phyloP scores from a whole-genome alignment of 2,797 vertebrate species.

The Ciconia nigra region DNA sequence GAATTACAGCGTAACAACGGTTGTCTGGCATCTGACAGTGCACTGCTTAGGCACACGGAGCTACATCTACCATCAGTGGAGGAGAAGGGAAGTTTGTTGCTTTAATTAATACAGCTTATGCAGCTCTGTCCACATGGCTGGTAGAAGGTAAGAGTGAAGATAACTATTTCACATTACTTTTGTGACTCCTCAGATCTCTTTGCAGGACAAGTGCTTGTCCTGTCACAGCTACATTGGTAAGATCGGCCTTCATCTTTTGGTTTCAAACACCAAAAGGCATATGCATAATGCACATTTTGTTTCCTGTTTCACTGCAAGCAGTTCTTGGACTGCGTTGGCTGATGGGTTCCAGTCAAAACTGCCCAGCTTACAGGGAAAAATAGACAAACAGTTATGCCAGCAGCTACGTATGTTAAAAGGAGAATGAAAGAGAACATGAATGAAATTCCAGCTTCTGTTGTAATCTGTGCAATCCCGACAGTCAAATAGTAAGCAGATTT shows the following conservation, averaged over 20 bases:
- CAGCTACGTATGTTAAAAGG: background rate
- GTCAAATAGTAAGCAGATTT: background rate
- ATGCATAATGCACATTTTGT: background rate
- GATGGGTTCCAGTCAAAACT: background rate
- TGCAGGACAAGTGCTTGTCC: background rate
- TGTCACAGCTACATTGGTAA: background rate
- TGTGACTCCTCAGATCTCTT: background rate
- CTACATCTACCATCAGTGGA: background rate
- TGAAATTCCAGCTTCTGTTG: background rate
- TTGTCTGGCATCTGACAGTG: background rate
- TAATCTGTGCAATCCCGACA: background rate
- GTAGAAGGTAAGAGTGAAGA: background rate
- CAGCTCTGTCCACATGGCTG: background rate
- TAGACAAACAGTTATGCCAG: background rate
- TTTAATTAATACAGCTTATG: background rate
- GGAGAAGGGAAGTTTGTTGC: background rate
- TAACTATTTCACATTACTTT: background rate
- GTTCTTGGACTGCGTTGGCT: background rate
- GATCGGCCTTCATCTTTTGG: background rate
- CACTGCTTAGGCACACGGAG: background rate
- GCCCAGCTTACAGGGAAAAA: background rate
- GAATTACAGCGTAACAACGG: rapidly evolving
- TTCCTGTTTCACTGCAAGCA: background rate
- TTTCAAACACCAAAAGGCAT: background rate
- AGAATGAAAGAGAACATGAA: background rate